Base-by-base conservation (phyloP, 1,140 invertebrate species). In the Drosophila pectinifera region DNA sequence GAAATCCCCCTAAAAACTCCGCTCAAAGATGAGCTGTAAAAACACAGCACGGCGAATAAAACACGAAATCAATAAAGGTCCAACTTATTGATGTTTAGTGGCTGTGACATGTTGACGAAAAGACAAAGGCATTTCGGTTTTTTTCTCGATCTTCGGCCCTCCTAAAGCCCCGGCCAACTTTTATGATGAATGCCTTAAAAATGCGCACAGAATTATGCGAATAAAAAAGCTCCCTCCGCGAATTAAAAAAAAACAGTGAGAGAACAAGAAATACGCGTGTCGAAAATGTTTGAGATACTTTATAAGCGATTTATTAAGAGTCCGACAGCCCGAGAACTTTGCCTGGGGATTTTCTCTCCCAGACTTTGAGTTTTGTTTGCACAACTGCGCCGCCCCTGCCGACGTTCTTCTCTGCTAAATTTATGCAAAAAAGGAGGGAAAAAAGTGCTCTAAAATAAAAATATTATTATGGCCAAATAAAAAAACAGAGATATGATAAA, bases 121-220 rank as follows among this genome's bases (percentile, higher is more conserved):
- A 84, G 76, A 89, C 84, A 84, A 88, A 80, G 59, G 69, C 58
- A 63, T 69, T 69, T 68, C 62, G 62, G 45, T 56, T 75, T 57
- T 58, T 70, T 45, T 57, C 42, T 75, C 59, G 38, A 28, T 51
- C 56, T 65, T 58, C 41, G 31, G 39, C 54, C 57, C 73, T 56
- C 72, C 51, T 18, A 42, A 38, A 55, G 28, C 24, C 13, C 38
- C 42, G 13, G 1, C 41, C 46, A 49, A 51, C 57, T 24, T 26
- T 73, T 65, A 85, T 89, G 85, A 88, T 84, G 85, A 88, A 88
- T 89, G 84, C 85, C 53, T 65, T n/a, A 88, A 84, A 90, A 69
- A 88, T 88, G 78, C 63, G 61, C 57, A 34, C 45, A 59, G 57
- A 59, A 59, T 59, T 59, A 58, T 58, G 61, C 16, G 42, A 48